Evolutionary conservation across 2,113 vertebrate genomes (phyloP).

Genomic region (Polypterus senegalus): DNA sequence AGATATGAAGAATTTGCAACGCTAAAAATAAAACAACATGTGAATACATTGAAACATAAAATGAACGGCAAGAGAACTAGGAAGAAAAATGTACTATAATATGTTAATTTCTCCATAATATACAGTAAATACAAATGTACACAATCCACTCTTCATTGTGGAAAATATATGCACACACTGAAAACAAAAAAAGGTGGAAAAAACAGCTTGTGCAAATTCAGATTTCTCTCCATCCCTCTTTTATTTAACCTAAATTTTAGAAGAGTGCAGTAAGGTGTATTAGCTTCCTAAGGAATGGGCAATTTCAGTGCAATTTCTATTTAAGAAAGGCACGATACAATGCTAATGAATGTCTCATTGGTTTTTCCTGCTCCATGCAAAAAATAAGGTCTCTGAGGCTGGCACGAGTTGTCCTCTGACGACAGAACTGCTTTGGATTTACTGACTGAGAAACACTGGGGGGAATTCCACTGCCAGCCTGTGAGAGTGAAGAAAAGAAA

Average conservation of each 20-base stretch:
- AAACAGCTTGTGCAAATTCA: too few relatives aligned
- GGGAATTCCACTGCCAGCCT: conserved; percentile 32
- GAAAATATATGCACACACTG: too few relatives aligned
- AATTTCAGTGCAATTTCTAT: conserved; percentile 24
- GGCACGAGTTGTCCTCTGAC: conserved; percentile 63
- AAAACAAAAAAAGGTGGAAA: too few relatives aligned
- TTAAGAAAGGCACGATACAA: conserved; percentile 78
- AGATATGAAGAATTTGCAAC: too few relatives aligned
- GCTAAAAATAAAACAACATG: too few relatives aligned
- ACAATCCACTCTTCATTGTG: too few relatives aligned
- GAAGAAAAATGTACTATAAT: too few relatives aligned
- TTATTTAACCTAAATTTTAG: conserved; percentile 16
- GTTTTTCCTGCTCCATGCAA: conserved; percentile 82
- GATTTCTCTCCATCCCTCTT: too few relatives aligned
- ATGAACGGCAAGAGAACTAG: too few relatives aligned
- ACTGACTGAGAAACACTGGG: conserved; percentile 35
- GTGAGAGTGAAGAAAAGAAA: conserved; percentile 29
- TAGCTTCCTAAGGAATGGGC: conserved; percentile 51
- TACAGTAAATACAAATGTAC: too few relatives aligned
- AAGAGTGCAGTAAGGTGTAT: conserved; percentile 36
- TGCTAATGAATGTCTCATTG: conserved; percentile 60
- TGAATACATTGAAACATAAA: too few relatives aligned
- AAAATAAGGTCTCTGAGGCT: conserved; percentile 80
- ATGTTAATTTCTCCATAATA: too few relatives aligned
- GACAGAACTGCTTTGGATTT: conserved; percentile 40